Base-by-base conservation (phyloP, 2,888 invertebrate species). In the Mimas tiliae region DNA sequence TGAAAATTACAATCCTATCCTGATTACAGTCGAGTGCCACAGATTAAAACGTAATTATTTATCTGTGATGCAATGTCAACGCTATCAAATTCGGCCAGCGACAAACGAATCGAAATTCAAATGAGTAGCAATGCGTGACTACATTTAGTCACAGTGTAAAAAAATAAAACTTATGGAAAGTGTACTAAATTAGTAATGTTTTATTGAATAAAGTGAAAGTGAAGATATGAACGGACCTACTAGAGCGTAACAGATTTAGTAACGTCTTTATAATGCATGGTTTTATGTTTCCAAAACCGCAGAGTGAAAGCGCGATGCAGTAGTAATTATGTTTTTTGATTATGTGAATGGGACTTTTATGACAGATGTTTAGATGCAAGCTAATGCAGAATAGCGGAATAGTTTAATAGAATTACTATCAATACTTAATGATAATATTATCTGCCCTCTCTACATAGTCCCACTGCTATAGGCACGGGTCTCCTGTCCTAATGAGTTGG, bases 261-360 rank as follows among this genome's bases (percentile, higher is more conserved):
- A 79, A 85, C 81, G 74, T 82, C 73, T 80, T 80, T 85, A 82
- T 82, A 83, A 85, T 78, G 80, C 77, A 76, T 80, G 81, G 81
- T 80, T 84, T 84, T 74, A 82, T 81, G 79, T 87, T 84, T 85
- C 81, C 71, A 73, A 82, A 84, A 87, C 87, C 86, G 72, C 87
- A 81, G 72, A 82, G 86, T 80, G 88, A 89, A 87, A 87, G 87
- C 77, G 12, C 42, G 12, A 38, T 42, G 16, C 7, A 16, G 6
- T 7, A 9, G 50, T 58, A 42, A 58, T 47, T 55, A 19, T 48
- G 55, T 64, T 63, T 72, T 72, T 68, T 70, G 65, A 65, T 62
- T 65, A 55, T 58, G 66, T 70, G 72, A 80, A 77, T 80, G 74
- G 66, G 65, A 64, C 48, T 73, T 72, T 77, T 58, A 42, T 42